Base-by-base conservation (phyloP, 2,888 invertebrate genomes). In the Strigamia transsilvanica region DNA sequence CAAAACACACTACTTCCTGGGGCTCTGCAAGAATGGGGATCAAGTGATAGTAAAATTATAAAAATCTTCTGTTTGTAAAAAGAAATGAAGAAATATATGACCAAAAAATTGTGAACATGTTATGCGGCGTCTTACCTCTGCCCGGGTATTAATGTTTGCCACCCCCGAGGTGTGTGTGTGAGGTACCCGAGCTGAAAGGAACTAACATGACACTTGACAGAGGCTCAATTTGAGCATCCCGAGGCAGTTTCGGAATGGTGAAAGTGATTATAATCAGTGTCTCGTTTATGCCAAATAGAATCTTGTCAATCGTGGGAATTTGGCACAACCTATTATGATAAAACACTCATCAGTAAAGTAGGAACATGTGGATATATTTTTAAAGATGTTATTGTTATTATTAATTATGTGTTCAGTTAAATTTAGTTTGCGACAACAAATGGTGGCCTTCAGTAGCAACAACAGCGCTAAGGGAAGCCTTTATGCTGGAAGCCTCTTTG, bases 41-140 rank as follows among this genome's bases (percentile, higher is more conserved):
- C n/a, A n/a, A n/a, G n/a, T n/a, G n/a, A n/a, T n/a, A n/a, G n/a
- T n/a, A n/a, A n/a, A n/a, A n/a, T n/a, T n/a, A n/a, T n/a, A n/a
- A n/a, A n/a, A n/a, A n/a, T n/a, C n/a, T n/a, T n/a, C n/a, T n/a
- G n/a, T n/a, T n/a, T n/a, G n/a, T n/a, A n/a, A n/a, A n/a, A n/a
- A n/a, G n/a, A n/a, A n/a, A n/a, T n/a, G n/a, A n/a, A n/a, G n/a
- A n/a, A n/a, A n/a, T n/a, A n/a, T n/a, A n/a, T n/a, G n/a, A n/a
- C n/a, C n/a, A n/a, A n/a, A n/a, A n/a, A n/a, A n/a, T n/a, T n/a
- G n/a, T n/a, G n/a, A n/a, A 95, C 92, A 90, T 96, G 81, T 93
- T 97, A 83, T 95, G 96, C 96, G 18, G 95, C 96, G 3, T 95
- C 96, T 86, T 91, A 96, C 96, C 5, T 96, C 97, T 88, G 96